Evolutionary conservation across 2,113 vertebrate genomes (phyloP), one percentile per base, ranked within the genome.

Genomic region (Toxotes jaculatrix): DNA sequence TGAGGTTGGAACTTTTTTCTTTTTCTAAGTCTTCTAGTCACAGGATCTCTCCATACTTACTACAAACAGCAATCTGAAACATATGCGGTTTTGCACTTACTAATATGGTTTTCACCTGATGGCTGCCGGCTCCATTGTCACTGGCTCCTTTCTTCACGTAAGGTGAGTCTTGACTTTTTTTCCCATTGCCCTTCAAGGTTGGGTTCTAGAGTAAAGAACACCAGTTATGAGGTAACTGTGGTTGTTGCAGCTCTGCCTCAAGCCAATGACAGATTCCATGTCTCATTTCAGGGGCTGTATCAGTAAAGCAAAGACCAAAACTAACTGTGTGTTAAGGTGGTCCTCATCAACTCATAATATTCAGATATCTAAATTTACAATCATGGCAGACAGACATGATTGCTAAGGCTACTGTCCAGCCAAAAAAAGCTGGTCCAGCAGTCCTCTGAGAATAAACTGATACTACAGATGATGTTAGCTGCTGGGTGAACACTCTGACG

Each of bases 101-200:
- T 14, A 79, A 63, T 11, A 55, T 43, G 38, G 10, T 17, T 82
- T 77, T 87, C 23, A 74, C 64, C 84, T 94, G 94, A 47, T 96
- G 96, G 90, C 64, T 93, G 63, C 93, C 93, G 59, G 94, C 65
- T 70, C 96, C 96, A 32, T 95, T 97, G 72, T 97, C 97, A 38
- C 94, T 96, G 70, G 90, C 74, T 91, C 93, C 95, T 88, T 97
- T 99, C 93, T 96, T 99, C 84, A 94, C 93, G 84, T 87, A 95
- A 23, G 94, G 93, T n/a, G 94, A 95, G 8, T 98, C 97, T 88
- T 97, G 97, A 72, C 93, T 75, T 89, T 96, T 98, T 93, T 92
- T 98, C 56, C 96, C 96, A 36, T 73, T 88, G 85, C 88, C 92
- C 88, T 92, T 97, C 70, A 94, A 40, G 89, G 76, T 95, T 72